Base-by-base conservation (phyloP, 2,888 invertebrate species). In the Eilema depressum region DNA sequence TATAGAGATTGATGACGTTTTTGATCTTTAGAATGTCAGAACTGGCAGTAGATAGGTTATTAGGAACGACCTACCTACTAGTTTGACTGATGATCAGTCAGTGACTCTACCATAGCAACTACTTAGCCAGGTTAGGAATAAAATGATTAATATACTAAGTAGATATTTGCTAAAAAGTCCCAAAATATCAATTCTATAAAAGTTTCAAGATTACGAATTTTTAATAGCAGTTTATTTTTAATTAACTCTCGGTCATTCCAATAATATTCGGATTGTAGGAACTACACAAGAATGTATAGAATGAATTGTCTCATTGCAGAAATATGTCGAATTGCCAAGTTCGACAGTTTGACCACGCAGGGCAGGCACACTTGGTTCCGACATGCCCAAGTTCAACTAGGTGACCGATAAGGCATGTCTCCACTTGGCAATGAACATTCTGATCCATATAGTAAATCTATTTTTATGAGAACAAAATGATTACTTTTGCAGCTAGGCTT, bases 311-410 rank as follows among this genome's bases (percentile, higher is more conserved):
- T 70, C 41, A 37, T 68, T 62, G 23, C 57, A 61, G 37, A 77
- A 67, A 70, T 77, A 80, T 77, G 73, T 80, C 57, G 75, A 75
- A 77, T 75, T 80, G 74, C 74, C 78, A 82, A 80, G 80, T 77
- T 61, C 70, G 67, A 68, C 68, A 71, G 66, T 77, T 53, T 30
- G 53, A 56, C n/a, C 80, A 67, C 72, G 25, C 65, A 56, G 59
- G 60, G 25, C 65, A 56, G 59, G 60, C 30, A 25, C 64, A 56
- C 20, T 64, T 64, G 59, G 12, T 68, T 64, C 71, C 71, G 68
- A 60, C 33, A 64, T 68, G 65, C 63, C 71, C 80, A 80, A 80
- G 80, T 80, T 77, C 64, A 74, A 77, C 81, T 64, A 61, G 70
- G 57, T 70, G 5, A 57, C 63, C 0, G 17, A 41, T 28, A 59